Evolutionary conservation across 2,113 vertebrate species (phyloP).

Genomic region (Clarias magur): DNA sequence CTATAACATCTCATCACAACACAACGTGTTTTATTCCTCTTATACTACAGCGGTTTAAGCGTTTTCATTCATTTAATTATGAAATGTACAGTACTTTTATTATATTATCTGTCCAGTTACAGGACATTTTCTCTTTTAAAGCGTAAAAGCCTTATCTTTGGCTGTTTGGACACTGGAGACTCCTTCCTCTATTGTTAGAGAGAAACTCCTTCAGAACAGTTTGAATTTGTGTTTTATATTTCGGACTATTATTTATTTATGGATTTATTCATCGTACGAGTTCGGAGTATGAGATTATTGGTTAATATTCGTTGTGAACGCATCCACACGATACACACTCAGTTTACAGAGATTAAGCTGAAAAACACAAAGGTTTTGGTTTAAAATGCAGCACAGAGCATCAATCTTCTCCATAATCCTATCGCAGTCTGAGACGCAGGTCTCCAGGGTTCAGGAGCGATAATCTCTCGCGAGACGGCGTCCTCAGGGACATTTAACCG

Average conservation of each 20-base stretch:
- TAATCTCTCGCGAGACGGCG: constrained; percentile 19
- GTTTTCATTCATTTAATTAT: neutral
- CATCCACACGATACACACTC: neutral
- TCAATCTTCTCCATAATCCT: constrained; percentile 40
- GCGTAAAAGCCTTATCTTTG: neutral
- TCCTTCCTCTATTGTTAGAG: neutral
- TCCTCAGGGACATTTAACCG: neutral
- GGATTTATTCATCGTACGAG: neutral
- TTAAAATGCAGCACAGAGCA: neutral
- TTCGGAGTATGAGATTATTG: neutral
- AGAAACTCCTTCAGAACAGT: neutral
- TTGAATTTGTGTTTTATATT: neutral
- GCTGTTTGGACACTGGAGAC: neutral
- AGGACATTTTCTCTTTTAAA: too few relatives aligned
- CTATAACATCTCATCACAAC: neutral
- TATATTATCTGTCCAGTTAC: too few relatives aligned
- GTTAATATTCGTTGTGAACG: neutral
- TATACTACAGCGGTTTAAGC: neutral
- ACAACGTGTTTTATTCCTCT: neutral
- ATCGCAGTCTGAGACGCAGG: constrained; percentile 13
- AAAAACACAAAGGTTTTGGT: neutral
- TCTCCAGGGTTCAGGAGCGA: constrained; percentile 31
- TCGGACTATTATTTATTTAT: neutral
- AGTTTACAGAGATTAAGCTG: neutral
- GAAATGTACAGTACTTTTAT: neutral